Evolutionary conservation across 2,888 invertebrate genomes (phyloP), one percentile per base, ranked within the genome.

Genomic region (Acanthosoma haemorrhoidale): DNA sequence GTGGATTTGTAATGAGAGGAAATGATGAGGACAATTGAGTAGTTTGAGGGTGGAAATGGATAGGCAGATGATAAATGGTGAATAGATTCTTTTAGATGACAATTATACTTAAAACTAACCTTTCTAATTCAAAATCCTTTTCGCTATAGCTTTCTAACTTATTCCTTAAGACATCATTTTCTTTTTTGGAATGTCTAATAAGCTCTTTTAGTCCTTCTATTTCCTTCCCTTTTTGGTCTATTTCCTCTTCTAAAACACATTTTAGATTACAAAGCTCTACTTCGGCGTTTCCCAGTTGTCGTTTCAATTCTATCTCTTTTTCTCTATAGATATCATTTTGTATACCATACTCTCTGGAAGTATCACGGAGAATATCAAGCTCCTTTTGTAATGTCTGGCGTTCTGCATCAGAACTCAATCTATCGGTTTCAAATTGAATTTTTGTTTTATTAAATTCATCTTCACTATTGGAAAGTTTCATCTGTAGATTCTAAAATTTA

Each of bases 231-330:
- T 36, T 15, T 59, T 68, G 29, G 16, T 25, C 38, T 29, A 18
- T 38, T 34, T 11, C 66, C 16, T 34, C 69, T 11, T 69, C 68
- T 38, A 64, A n/a, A n/a, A 51, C 16, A 51, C 51, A 51, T 51
- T 51, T 51, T 25, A 51, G 8, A 29, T 8, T 25, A 29, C 21
- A 60, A 13, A 73, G 61, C 34, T 73, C 69, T 11, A 67, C 70
- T 51, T 72, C 72, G n/a, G 69, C 70, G 1, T 57, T 38, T 58
- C 59, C 61, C 15, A 73, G 61, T 15, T 72, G 73, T 13, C 69
- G 69, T 43, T 73, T 73, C 43, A 73, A 41, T 63, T 73, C 73
- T 2, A 51, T 21, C n/a, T 72, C 71, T 25, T 72, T 73, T 51
- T 73, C 70, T 11, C 68, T 59, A 25, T 58, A 64, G 5, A 73